Evolutionary conservation across 2,113 vertebrate genomes (phyloP).

Genomic region (Acrocephalus kingi): DNA sequence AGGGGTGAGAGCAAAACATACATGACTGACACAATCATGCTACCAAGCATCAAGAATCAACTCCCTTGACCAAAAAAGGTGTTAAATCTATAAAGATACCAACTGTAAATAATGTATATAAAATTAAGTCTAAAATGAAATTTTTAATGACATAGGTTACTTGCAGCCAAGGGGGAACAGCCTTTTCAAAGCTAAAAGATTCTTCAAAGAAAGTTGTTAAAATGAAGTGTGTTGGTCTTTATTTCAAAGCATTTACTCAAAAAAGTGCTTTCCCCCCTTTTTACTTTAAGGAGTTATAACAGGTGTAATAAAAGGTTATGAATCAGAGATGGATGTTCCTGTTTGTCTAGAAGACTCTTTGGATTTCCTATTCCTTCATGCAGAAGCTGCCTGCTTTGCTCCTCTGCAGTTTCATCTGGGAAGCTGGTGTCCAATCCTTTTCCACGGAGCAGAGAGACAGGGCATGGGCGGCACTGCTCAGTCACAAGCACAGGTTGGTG

Average conservation of each 20-base stretch:
- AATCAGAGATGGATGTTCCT: background rate
- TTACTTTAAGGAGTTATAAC: background rate
- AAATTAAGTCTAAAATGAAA: background rate
- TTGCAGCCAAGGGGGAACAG: background rate
- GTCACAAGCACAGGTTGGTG: background rate
- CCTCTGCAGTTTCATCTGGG: background rate
- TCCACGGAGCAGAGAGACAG: background rate
- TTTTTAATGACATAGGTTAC: background rate
- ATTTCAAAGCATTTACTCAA: background rate
- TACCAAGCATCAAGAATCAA: background rate
- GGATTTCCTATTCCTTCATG: rapidly evolving
- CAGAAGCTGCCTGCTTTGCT: background rate
- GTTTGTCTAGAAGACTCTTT: background rate
- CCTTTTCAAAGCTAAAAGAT: background rate
- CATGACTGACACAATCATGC: background rate
- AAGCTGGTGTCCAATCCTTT: background rate
- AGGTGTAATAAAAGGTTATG: background rate
- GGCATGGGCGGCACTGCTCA: rapidly evolving
- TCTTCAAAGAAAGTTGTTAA: background rate
- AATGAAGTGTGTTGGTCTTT: background rate
- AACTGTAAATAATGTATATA: background rate
- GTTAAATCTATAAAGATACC: background rate
- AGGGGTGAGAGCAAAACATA: background rate
- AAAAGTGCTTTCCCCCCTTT: background rate
- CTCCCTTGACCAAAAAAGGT: background rate